These are phyloP conservation scores for Bufotes viridis DNA, from an alignment of 2,797 vertebrate genomes.

Conservation along the genomic window DNA sequence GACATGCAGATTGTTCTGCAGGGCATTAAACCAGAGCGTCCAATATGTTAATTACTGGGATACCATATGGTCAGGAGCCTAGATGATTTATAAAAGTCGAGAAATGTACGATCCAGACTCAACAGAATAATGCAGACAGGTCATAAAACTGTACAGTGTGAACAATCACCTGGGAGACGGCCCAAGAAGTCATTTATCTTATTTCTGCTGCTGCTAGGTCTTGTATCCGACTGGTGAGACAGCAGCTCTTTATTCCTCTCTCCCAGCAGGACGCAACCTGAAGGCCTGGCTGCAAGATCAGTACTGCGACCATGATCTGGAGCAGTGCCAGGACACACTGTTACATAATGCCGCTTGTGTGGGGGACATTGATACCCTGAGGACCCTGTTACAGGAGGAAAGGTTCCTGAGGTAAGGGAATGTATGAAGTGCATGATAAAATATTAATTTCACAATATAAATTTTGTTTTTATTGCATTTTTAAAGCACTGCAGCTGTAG, in stretches of 20 bases:
- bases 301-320: conserved; percentile 88
- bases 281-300: conserved; percentile 95
- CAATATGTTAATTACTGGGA: conserved; percentile 12
- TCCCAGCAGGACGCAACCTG: conserved; percentile 85
- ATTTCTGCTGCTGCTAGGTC: conserved; percentile 6
- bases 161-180: neutral
- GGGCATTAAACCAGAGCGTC: neutral
- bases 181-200: conserved; percentile 5
- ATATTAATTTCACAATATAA: too few species aligned
- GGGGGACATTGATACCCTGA: conserved; percentile 88
- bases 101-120: neutral
- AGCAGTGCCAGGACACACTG: conserved; percentile 87
- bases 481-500: too few species aligned
- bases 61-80: neutral
- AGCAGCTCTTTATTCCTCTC: neutral
- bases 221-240: neutral
- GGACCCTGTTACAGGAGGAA: conserved; percentile 85
- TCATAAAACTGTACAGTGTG: neutral
- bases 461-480: too few species aligned
- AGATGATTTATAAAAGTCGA: conserved; percentile 19
- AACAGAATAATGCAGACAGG: neutral
- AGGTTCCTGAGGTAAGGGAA: conserved; percentile 81
- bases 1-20: neutral
- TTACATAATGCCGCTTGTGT: conserved; percentile 91
- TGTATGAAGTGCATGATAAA: too few species aligned